Evolutionary conservation across 2,888 invertebrate genomes (phyloP), one percentile per base, ranked within the genome.

Genomic region (Coecobrya sp.): DNA sequence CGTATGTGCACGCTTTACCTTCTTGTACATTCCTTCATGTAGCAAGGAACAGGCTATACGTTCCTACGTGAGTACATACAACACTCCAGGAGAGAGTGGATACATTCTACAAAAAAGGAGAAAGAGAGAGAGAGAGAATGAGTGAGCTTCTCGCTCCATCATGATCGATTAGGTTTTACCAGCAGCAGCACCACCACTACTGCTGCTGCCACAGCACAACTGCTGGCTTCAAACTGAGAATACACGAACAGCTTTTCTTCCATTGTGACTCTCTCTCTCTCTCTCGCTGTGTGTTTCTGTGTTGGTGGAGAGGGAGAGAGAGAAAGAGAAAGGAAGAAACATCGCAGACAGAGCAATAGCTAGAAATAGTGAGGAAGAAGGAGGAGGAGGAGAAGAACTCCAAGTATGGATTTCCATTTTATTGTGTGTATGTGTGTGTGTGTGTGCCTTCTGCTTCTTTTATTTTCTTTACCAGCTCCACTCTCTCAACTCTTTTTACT

Each of bases 81-180:
- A 55, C 52, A 13, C 70, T n/a, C 68, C 16, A 3, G 22, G 22
- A 45, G 13, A 45, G 25, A 70, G 19, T 42, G 62, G 22, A n/a
- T 19, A n/a, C 36, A 22, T 49, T 45, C 5, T 45, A 49, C 7
- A 82, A 52, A n/a, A n/a, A n/a, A n/a, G n/a, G n/a, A n/a, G n/a
- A n/a, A n/a, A n/a, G n/a, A n/a, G n/a, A n/a, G n/a, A n/a, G n/a
- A 76, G 79, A 79, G 30, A 25, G 25, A 59, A 22, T 36, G 82
- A 82, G 79, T 30, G 88, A 85, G 85, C 89, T 86, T 73, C 84
- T 89, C 89, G 68, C 94, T 95, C 93, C 95, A 94, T 94, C 95
- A 95, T 94, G 94, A 95, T 95, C 95, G 95, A 95, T 95, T 95
- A 94, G 94, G 92, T 86, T 93, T 92, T 93, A 76, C 81, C 79